These are phyloP conservation scores for Dasyprocta punctata DNA, from an alignment of 2,113 vertebrate genomes.

Conservation along the genomic window DNA sequence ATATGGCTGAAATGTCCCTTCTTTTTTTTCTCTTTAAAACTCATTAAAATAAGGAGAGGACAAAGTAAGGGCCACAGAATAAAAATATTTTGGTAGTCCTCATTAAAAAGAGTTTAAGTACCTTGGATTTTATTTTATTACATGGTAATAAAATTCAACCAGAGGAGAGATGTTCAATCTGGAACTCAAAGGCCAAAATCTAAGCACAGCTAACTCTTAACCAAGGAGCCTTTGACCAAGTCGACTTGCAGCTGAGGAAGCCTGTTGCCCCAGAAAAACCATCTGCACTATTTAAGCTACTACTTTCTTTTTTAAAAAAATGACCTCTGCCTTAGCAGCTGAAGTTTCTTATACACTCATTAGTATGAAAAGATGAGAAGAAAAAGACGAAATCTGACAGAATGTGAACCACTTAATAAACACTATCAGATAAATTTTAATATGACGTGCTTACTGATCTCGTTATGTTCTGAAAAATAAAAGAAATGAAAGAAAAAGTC, in stretches of 20 bases:
- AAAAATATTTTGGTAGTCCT: constrained; percentile 83
- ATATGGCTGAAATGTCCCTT: constrained; percentile 4
- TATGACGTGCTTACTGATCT: background rate
- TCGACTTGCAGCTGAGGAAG: constrained; percentile 38
- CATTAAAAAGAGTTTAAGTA: constrained; percentile 82
- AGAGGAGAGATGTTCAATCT: constrained; percentile 77
- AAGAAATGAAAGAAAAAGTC: background rate
- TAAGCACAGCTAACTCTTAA: constrained; percentile 58
- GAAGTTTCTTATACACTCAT: constrained; percentile 38
- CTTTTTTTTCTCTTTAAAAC: background rate
- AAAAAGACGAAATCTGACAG: background rate
- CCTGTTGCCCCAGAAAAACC: constrained; percentile 40
- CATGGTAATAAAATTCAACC: constrained; percentile 73
- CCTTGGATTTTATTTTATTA: constrained; percentile 80
- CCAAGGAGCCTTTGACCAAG: constrained; percentile 43
- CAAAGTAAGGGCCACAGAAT: constrained; percentile 65
- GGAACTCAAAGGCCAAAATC: constrained; percentile 66
- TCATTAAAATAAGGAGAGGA: constrained; percentile 73
- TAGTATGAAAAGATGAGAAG: background rate
- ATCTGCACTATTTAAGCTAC: constrained; percentile 51
- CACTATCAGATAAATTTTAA: constrained; percentile 49
- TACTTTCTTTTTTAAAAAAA: background rate
- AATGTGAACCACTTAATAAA: constrained; percentile 56
- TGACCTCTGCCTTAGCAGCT: constrained; percentile 14
- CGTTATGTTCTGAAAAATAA: constrained; percentile 19